Evolutionary conservation across 2,797 vertebrate genomes (phyloP), one percentile per base, ranked within the genome.

Genomic region (Phylloscopus collybita): DNA sequence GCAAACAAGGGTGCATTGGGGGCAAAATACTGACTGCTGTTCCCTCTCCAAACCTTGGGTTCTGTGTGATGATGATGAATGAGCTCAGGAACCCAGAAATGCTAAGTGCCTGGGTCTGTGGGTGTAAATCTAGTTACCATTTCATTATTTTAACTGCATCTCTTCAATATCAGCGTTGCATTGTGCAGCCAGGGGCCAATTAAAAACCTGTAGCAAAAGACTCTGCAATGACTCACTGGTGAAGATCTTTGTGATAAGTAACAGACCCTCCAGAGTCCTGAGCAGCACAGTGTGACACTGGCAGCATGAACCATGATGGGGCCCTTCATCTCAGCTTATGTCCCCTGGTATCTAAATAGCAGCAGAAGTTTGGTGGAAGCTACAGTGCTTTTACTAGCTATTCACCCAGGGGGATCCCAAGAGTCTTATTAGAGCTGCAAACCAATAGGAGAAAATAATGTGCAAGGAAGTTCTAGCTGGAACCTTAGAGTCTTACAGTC

Each of bases 321-420:
- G 32, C 65, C 60, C 95, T 97, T 96, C 87, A 95, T 96, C 85
- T 93, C 64, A 34, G 21, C 42, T 94, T 92, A 57, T 54, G 61
- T 64, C 72, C 56, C 71, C 50, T 86, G 61, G 22, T 21, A 81
- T 40, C 86, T 53, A 64, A 80, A 69, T 30, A 89, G 84, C 64
- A 81, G 86, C 54, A 62, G 60, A 90, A 88, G 47, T 75, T 73
- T 88, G 47, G 83, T 92, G 92, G 80, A 92, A 94, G 54, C 59
- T 83, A n/a, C 32, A 8, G n/a, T 78, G 64, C 45, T 90, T 92
- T 96, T 95, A 83, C 91, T 95, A 92, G 78, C 81, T 95, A 18
- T 75, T 93, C 72, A 84, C 34, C 19, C 10, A 1, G 86, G 40
- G 81, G 67, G 60, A 90, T 93, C 90, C 86, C 66, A 83, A 80